Evolutionary conservation across 2,113 vertebrate genomes (phyloP), one percentile per base, ranked within the genome.

Genomic region (Mesocricetus auratus): DNA sequence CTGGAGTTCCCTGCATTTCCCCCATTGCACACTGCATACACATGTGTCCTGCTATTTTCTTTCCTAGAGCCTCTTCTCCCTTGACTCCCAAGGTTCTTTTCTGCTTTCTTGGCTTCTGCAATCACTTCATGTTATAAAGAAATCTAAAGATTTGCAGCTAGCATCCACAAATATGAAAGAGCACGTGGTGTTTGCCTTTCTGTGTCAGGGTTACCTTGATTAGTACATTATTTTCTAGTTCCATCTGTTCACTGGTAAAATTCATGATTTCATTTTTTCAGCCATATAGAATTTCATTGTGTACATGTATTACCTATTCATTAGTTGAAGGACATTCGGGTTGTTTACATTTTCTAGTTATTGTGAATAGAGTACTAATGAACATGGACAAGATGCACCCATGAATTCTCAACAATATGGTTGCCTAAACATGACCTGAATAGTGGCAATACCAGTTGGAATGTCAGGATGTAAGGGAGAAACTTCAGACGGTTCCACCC

Each of bases 361-460:
- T 82, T 60, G 6, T 16, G 53, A 26, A 7, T 39, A 26, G 56
- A 39, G n/a, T 12, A 82, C 36, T 39, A 60, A 60, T 39, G 56
- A 29, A 39, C 1, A 24, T 2, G 0, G 0, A 29, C 36, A 39
- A 39, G 56, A 39, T 39, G 22, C 12, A 26, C 22, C 21, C 12
- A 39, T 8, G n/a, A 39, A 82, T 4, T 82, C 79, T 39, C 79
- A 82, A 82, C 22, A 29, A 24, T 16, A 29, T 26, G 22, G 12
- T 29, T 39, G 22, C n/a, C 36, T 60, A 60, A 39, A 60, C 22
- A 39, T n/a, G 22, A 7, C 7, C 13, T 16, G 36, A 82, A 39
- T 29, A 60, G 60, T 60, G 36, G 36, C 36, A 39, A 36, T 82
- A 39, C 11, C 36, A 82, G 78, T 58, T 58, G 6, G 21, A 21